These are phyloP conservation scores for Lepidochrysops patricia DNA, from an alignment of 2,888 invertebrate genomes.

Conservation along the genomic window DNA sequence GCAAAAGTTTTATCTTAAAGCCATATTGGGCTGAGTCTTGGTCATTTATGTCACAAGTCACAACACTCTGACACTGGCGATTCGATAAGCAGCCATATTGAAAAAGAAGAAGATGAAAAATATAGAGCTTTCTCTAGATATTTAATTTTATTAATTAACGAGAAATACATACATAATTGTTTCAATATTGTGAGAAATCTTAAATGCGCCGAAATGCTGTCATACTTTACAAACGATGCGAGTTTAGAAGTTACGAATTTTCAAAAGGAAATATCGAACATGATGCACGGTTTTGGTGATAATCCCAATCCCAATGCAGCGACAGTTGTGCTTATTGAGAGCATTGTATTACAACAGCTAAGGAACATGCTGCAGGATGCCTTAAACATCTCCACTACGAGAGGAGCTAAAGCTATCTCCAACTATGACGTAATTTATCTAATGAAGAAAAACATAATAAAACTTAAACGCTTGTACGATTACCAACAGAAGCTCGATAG, in stretches of 20 bases:
- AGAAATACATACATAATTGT: background rate
- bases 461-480: slow-evolving; percentile 83
- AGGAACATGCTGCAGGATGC: slow-evolving; percentile 85
- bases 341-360: slow-evolving; percentile 87
- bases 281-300: slow-evolving; percentile 97
- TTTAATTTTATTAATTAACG: background rate
- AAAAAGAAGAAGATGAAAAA: too few relatives aligned
- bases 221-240: slow-evolving; percentile 42
- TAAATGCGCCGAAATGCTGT: slow-evolving; percentile 39
- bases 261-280: slow-evolving; percentile 83
- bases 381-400: slow-evolving; percentile 77
- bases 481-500: slow-evolving; percentile 78
- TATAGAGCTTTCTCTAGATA: too few relatives aligned
- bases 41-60: too few relatives aligned
- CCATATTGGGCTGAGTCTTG: too few relatives aligned
- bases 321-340: slow-evolving; percentile 89
- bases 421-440: slow-evolving; percentile 86
- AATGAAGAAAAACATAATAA: slow-evolving; percentile 86
- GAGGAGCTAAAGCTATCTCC: slow-evolving; percentile 74
- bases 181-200: background rate
- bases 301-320: slow-evolving; percentile 86
- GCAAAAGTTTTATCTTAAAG: too few relatives aligned
- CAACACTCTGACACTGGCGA: too few relatives aligned
- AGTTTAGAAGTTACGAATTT: slow-evolving; percentile 54
- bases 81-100: too few relatives aligned